Base-by-base conservation (phyloP, 2,888 invertebrate species). In the Tanypteryx hageni region DNA sequence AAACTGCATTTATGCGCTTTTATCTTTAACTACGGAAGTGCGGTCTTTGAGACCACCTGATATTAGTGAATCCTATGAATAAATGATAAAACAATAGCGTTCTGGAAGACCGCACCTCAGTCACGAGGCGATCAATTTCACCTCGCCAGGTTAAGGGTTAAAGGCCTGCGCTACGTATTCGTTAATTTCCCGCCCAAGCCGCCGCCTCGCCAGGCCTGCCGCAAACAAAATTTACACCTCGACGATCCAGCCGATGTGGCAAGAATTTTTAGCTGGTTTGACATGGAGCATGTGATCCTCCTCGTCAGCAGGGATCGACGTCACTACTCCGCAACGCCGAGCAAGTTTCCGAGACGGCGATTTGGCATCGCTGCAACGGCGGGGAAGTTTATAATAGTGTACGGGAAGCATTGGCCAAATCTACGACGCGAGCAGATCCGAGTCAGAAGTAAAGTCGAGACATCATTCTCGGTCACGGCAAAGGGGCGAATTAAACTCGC, bases 181-280 rank as follows among this genome's bases (percentile, higher is more conserved):
- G 44, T 44, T 5, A 44, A n/a, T n/a, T n/a, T n/a, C 44, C 44
- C 68, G n/a, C 22, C 22, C 68, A 2, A 0, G 11, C 16, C n/a
- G 22, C 5, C 2, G 2, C 7, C 7, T 0, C n/a, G 2, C 0
- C n/a, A 68, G n/a, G n/a, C n/a, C 68, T 68, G 5, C n/a, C 16
- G 68, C 68, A 68, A 68, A 68, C 68, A 68, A 68, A 68, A 68
- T 68, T 68, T n/a, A 68, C 68, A 68, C 68, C 68, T 68, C 68
- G 10, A n/a, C 3, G 68, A 68, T 68, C 22, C 22, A 10, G 68
- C 68, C n/a, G 22, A 22, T n/a, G 68, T n/a, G 22, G 4, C 22
- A 44, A 44, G 44, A 44, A 44, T n/a, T 22, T 22, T n/a, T 68
- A 68, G n/a, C 68, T 22, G 22, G 22, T 68, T 22, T 22, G 68